These are phyloP conservation scores for Lysiphlebus fabarum DNA, from an alignment of 1,140 invertebrate genomes.

Conservation along the genomic window DNA sequence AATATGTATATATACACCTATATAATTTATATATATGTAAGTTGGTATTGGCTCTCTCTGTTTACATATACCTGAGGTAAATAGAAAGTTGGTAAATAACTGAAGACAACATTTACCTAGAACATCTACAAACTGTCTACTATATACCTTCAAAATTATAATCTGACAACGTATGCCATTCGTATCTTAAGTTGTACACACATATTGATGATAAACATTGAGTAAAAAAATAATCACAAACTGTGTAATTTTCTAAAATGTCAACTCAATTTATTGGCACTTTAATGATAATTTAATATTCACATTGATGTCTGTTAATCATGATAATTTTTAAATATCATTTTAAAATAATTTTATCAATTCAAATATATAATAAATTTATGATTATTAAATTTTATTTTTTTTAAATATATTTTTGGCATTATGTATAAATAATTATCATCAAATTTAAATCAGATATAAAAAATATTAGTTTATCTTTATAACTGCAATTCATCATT, in stretches of 20 bases:
- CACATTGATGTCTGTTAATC: neutral
- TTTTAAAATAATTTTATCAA: too few species aligned
- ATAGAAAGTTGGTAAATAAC: slow-evolving; percentile 22
- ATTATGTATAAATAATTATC: too few species aligned
- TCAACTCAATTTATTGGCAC: slow-evolving; percentile 26
- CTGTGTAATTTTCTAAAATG: slow-evolving; percentile 7
- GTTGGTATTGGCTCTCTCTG: slow-evolving; percentile 18
- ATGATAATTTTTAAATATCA: too few species aligned
- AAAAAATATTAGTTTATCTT: too few species aligned
- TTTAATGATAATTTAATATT: slow-evolving; percentile 22
- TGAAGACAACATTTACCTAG: slow-evolving; percentile 16
- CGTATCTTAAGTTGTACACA: neutral
- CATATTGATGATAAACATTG: neutral
- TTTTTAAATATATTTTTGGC: too few species aligned
- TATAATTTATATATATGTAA: neutral
- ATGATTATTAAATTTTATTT: too few species aligned
- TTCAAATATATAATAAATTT: too few species aligned
- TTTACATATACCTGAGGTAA: slow-evolving; percentile 8
- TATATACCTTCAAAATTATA: too few species aligned
- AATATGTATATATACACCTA: neutral
- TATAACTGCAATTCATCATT: too few species aligned
- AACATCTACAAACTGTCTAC: slow-evolving; percentile 2
- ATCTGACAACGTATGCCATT: too few species aligned
- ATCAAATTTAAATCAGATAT: too few species aligned
- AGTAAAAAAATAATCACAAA: slow-evolving; percentile 8